Evolutionary conservation across 2,888 invertebrate species (phyloP).

Genomic region (Leucania comma): DNA sequence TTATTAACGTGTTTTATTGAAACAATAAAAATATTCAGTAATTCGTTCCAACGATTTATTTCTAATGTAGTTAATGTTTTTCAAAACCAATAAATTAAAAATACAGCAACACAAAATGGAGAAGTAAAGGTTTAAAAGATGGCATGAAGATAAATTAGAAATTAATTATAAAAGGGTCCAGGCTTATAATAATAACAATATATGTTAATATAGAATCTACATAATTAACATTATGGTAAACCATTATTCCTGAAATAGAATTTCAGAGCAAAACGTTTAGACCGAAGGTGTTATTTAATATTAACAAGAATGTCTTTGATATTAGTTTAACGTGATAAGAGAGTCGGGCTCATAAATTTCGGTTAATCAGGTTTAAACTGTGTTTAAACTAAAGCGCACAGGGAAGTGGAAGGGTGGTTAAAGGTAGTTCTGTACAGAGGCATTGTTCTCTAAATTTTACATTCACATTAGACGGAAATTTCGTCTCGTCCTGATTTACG

Average conservation of each 20-base stretch:
- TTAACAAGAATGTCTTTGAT: conserved; percentile 52
- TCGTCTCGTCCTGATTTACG: conserved; percentile 85
- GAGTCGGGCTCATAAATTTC: conserved; percentile 60
- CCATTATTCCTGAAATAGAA: conserved; percentile 44
- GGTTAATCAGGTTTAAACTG: conserved; percentile 75
- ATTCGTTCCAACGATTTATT: neutral
- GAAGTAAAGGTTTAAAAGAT: neutral
- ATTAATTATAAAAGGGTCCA: conserved; percentile 20
- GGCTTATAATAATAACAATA: conserved; percentile 16
- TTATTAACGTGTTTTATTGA: neutral
- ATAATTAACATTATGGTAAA: conserved; percentile 49
- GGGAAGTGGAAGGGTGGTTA: conserved; percentile 72
- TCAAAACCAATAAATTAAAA: neutral
- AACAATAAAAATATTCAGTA: neutral
- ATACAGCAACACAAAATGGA: neutral
- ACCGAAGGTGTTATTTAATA: conserved; percentile 49
- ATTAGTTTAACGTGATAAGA: conserved; percentile 48
- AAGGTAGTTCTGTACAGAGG: conserved; percentile 71
- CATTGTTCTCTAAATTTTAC: conserved; percentile 84
- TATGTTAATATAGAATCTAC: conserved; percentile 29
- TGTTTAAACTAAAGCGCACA: conserved; percentile 78
- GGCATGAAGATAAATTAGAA: neutral
- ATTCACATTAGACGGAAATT: conserved; percentile 85
- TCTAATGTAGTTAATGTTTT: no score
- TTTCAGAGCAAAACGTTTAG: conserved; percentile 29